Conservation (phyloP, 2,888 invertebrate species). For the Drosophila basisetae region DNA sequence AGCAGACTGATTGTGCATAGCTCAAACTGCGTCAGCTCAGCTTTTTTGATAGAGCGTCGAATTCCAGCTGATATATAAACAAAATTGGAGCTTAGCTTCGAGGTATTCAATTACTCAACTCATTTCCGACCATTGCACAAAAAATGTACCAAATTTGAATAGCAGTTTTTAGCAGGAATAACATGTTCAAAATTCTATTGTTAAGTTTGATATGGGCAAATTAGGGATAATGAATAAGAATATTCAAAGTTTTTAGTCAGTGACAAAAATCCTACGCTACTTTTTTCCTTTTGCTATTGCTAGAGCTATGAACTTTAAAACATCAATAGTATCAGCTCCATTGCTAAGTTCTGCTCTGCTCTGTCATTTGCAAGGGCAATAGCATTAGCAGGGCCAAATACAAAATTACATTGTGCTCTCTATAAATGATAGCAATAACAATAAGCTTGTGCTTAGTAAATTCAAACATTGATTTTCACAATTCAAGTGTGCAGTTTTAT, state of each 20-base stretch:
- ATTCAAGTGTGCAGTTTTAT: no score
- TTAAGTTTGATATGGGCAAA: background rate
- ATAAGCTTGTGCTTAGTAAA: background rate
- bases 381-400: background rate
- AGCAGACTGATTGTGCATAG: conserved; percentile 11
- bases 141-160: background rate
- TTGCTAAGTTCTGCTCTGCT: background rate
- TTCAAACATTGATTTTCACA: background rate
- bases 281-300: no score
- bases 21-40: conserved; percentile 37
- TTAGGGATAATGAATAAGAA: background rate
- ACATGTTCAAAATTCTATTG: background rate
- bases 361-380: background rate
- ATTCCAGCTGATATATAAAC: background rate
- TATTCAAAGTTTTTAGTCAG: no score
- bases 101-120: background rate
- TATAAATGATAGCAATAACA: background rate
- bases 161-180: background rate
- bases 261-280: no score
- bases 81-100: background rate
- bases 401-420: background rate
- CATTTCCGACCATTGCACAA: background rate
- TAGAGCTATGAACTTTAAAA: no score
- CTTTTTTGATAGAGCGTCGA: background rate
- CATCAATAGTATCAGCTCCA: no score